Conservation (phyloP, 2,888 invertebrate species). For the Odontocerum albicorne region DNA sequence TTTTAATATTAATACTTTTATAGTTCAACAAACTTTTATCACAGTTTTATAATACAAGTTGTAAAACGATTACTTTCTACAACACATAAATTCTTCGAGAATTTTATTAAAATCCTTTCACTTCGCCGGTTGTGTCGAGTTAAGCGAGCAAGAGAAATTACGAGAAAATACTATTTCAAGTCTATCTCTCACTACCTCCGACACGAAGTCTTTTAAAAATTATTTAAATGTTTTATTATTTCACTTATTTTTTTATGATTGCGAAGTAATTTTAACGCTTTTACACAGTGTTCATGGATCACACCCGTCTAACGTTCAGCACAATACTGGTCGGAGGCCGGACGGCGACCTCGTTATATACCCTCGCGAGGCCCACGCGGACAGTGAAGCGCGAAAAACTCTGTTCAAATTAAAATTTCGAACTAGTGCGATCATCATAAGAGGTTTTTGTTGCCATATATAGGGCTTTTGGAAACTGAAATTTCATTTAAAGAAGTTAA, state of each 20-base stretch:
- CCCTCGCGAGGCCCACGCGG: conserved; percentile 25
- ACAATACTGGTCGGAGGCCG: conserved; percentile 31
- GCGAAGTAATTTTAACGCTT: conserved; percentile 8
- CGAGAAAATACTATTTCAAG: not conserved
- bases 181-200: conserved; percentile 4
- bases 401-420: conserved; percentile 7
- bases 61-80: conserved; percentile 1
- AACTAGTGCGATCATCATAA: too few relatives aligned
- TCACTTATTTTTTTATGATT: conserved; percentile 7
- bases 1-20: conserved; percentile 19
- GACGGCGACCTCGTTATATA: conserved; percentile 23
- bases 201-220: conserved; percentile 11
- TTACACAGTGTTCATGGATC: conserved; percentile 8
- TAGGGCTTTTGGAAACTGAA: too few relatives aligned
- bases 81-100: not conserved
- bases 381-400: conserved; percentile 15
- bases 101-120: conserved; percentile 20
- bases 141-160: conserved; percentile 2
- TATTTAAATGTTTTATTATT: conserved; percentile 1
- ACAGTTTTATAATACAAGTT: conserved; percentile 26
- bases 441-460: too few relatives aligned
- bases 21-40: conserved; percentile 23
- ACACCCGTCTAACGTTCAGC: conserved; percentile 19
- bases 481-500: too few relatives aligned
- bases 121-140: conserved; percentile 6